Percentiles rank a stretch among this genome's conserved stretches.
Evolutionary conservation across 2,888 invertebrate species (phyloP).

Genomic region (Lampropteryx suffumata): DNA sequence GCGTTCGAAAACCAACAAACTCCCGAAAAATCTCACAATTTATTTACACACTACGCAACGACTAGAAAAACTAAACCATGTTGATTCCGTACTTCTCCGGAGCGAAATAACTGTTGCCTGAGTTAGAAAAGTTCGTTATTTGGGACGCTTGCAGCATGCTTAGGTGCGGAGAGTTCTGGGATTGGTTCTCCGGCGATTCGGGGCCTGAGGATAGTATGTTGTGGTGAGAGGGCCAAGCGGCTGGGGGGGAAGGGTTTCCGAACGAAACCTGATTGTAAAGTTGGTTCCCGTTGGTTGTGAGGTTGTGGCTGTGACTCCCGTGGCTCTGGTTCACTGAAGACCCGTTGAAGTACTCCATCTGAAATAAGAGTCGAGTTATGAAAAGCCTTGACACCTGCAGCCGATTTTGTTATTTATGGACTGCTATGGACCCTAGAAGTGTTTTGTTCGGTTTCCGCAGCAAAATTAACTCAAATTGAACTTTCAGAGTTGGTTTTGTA

Average conservation of each 20-base stretch:
- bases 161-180: slow-evolving; percentile 71
- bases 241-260: slow-evolving; percentile 75
- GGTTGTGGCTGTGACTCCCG: slow-evolving; percentile 70
- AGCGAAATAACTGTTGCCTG: slow-evolving; percentile 77
- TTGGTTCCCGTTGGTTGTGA: slow-evolving; percentile 73
- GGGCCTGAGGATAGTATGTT: slow-evolving; percentile 73
- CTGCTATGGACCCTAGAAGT: too few species aligned
- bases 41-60: slow-evolving; percentile 52
- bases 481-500: too few species aligned
- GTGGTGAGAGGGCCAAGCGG: slow-evolving; percentile 75
- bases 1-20: slow-evolving; percentile 31
- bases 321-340: slow-evolving; percentile 73
- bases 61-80: slow-evolving; percentile 79
- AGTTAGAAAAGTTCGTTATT: slow-evolving; percentile 79
- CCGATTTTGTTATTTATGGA: too few species aligned
- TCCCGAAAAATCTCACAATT: slow-evolving; percentile 25
- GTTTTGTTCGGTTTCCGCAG: too few species aligned
- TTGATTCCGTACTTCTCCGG: slow-evolving; percentile 80
- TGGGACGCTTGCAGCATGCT: slow-evolving; percentile 79
- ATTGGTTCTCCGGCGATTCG: slow-evolving; percentile 74
- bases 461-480: too few species aligned
- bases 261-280: slow-evolving; percentile 79
- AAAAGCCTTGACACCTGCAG: too few species aligned
- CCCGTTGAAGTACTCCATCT: slow-evolving; percentile 82
- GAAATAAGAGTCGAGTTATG: slow-evolving; percentile 32